Base-by-base conservation (phyloP, 2,888 invertebrate genomes). In the Drosophila rellima region DNA sequence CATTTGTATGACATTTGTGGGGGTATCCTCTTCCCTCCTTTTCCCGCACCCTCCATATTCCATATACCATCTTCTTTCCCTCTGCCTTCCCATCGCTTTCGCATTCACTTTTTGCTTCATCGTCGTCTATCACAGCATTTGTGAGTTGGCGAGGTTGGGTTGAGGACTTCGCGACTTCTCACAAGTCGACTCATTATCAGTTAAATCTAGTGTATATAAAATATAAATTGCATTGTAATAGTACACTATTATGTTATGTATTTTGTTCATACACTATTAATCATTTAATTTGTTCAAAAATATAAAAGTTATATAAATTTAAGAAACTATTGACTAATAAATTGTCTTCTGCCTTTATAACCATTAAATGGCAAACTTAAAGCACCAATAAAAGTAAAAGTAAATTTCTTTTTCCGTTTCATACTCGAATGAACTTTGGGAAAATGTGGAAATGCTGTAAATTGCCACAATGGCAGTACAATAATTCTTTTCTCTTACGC, bases 1-100 rank as follows among this genome's bases (percentile, higher is more conserved):
- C 88, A 85, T 88, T 84, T 85, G 82, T 88, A 89, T 85, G 85
- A 85, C 89, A 85, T 87, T 87, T 64, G 77, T 74, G 71, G 68
- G 71, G 68, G 65, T 57, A 47, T 55, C 8, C 35, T 7, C 51
- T 65, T 48, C 42, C 48, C 55, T n/a, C n/a, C n/a, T n/a, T n/a
- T n/a, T n/a, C n/a, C n/a, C n/a, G n/a, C n/a, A 6, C 23, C 23
- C 6, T 23, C 40, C 23, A 8, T 64, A n/a, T 60, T 17, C 42
- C 17, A 26, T 6, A 18, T n/a, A 17, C 40, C 52, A 40, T 8
- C 40, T 59, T 42, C 42, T 37, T 6, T 17, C 8, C 15, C 23
- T n/a, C 44, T 26, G n/a, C 10, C 13, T 45, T 15, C n/a, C 13
- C n/a, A 45, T 33, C 11, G 37, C 39, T 23, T 13, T 23, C 20